A percentile compares a stretch with the other conserved stretches of the same genome.
Evolutionary conservation across 2,797 vertebrate genomes (phyloP).

Genomic region (Pseudochromis fuscus): DNA sequence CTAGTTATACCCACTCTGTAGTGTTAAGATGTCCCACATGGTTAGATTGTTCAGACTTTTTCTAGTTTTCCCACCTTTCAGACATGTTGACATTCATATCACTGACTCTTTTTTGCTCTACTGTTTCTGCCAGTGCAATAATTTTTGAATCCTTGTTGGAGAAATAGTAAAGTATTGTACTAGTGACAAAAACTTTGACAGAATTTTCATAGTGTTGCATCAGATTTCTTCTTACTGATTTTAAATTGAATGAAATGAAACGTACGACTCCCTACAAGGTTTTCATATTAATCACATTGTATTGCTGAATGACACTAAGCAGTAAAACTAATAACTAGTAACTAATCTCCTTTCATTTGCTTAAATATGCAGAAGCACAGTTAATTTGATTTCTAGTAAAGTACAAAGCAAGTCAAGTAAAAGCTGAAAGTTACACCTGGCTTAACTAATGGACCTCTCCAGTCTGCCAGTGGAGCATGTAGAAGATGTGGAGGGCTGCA

Average conservation of each 20-base stretch:
- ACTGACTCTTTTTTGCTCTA: too few relatives aligned
- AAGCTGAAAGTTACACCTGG: background rate
- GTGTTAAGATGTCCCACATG: constrained; percentile 46
- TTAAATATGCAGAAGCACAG: background rate
- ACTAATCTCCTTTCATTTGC: background rate
- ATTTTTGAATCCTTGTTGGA: too few relatives aligned
- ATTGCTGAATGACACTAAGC: background rate
- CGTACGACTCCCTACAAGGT: background rate
- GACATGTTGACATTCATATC: background rate
- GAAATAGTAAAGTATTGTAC: background rate
- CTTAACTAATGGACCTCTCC: constrained; percentile 29
- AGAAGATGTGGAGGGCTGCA: constrained; percentile 33
- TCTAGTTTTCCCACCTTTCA: background rate
- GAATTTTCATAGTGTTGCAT: too few relatives aligned
- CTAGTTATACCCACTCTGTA: constrained; percentile 34
- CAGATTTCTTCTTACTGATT: too few relatives aligned
- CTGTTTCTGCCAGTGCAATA: too few relatives aligned
- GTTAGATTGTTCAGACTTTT: background rate
- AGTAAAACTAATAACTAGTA: too few relatives aligned
- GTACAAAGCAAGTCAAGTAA: constrained; percentile 6
- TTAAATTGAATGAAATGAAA: background rate
- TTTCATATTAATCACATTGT: background rate
- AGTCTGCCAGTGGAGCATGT: constrained; percentile 20
- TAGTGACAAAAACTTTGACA: background rate
- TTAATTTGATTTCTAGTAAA: background rate